Evolutionary conservation across 2,113 vertebrate species (phyloP).

Genomic region (Barbus barbus): DNA sequence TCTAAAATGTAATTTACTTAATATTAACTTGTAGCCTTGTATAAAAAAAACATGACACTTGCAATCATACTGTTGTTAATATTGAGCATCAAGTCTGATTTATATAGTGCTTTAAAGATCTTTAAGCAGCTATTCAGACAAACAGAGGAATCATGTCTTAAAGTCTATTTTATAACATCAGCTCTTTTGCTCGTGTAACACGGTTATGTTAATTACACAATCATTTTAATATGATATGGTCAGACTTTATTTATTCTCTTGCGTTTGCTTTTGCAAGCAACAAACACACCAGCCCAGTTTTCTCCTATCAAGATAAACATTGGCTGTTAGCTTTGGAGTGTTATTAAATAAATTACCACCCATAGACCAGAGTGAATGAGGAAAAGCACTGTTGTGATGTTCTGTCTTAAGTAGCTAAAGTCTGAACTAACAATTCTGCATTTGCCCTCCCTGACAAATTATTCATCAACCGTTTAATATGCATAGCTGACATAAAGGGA

Average conservation of each 20-base stretch:
- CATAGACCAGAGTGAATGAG: neutral
- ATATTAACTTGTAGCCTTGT: neutral
- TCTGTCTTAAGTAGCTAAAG: constrained; percentile 21
- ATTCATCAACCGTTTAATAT: constrained; percentile 57
- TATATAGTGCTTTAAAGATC: neutral
- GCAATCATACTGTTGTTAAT: neutral
- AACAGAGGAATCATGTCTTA: neutral
- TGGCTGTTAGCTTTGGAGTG: neutral
- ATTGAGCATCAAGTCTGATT: neutral
- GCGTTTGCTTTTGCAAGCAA: neutral
- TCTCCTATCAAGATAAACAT: constrained; percentile 6
- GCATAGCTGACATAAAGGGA: constrained; percentile 46
- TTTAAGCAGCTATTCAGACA: neutral
- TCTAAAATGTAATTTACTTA: neutral
- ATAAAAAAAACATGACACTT: neutral
- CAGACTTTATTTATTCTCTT: neutral
- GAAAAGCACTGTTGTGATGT: constrained; percentile 24
- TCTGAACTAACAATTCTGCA: constrained; percentile 52
- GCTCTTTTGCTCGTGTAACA: neutral
- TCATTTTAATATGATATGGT: neutral
- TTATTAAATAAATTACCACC: constrained; percentile 25
- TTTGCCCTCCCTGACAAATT: constrained; percentile 58
- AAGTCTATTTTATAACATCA: neutral
- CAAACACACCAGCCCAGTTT: neutral
- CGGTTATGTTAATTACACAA: neutral